phyloP scores from a whole-genome alignment of 2,113 vertebrate species.

The Callospermophilus lateralis region DNA sequence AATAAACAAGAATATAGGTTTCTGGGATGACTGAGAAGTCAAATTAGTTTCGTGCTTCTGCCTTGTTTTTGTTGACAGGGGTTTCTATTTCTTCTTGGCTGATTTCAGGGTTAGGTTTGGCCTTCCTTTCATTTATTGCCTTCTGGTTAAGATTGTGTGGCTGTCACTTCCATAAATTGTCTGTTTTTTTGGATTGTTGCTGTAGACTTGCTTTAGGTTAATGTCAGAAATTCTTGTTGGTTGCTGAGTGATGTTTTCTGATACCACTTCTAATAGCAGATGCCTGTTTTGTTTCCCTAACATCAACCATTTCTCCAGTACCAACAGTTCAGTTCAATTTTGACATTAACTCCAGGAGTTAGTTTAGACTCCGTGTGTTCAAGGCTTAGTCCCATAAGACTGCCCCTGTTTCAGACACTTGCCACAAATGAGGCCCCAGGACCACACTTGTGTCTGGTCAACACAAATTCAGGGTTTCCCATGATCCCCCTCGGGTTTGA shows the following conservation, averaged over 20 bases:
- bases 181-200: background rate
- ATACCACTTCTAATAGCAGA: background rate
- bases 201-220: background rate
- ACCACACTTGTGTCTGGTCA: too few species aligned
- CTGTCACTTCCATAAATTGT: background rate
- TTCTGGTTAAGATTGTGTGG: background rate
- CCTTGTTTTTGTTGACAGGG: constrained; percentile 15
- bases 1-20: background rate
- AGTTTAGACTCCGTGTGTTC: background rate
- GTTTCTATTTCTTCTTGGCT: constrained; percentile 11
- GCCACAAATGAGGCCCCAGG: background rate
- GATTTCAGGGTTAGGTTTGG: background rate
- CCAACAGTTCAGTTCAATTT: background rate
- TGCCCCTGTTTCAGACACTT: background rate
- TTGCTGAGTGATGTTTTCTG: background rate
- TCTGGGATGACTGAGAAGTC: background rate
- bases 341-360: background rate
- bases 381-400: background rate
- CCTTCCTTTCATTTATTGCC: background rate
- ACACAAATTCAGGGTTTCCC: background rate
- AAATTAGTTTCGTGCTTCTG: background rate
- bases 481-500: background rate
- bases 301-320: background rate
- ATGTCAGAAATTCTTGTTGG: background rate
- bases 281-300: background rate